Conservation (phyloP, 1,140 invertebrate genomes). For the Neuroterus valhalla region DNA sequence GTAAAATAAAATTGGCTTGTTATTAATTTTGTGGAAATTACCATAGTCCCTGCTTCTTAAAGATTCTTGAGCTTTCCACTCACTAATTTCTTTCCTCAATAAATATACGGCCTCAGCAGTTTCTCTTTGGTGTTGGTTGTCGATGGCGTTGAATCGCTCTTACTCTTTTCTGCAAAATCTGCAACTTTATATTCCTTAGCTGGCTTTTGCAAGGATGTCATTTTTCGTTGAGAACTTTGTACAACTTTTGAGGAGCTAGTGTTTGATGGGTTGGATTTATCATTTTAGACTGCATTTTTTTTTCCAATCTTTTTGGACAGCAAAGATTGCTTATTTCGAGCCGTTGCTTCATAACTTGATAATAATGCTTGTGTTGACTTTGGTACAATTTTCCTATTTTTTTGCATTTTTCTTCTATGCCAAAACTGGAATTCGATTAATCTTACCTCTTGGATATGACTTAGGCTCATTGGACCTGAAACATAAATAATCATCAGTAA, state of each 20-base stretch:
- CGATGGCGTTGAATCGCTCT: not conserved
- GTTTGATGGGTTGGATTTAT: not conserved
- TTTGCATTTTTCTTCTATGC: not conserved
- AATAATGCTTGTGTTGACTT: not conserved
- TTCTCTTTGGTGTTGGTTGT: slow-evolving; percentile 28
- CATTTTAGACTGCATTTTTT: not conserved
- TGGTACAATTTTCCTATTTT: slow-evolving; percentile 3
- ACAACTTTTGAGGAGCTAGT: not conserved
- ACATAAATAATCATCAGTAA: not conserved
- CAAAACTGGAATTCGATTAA: not conserved
- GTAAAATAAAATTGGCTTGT: not conserved
- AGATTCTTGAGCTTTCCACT: slow-evolving; percentile 43
- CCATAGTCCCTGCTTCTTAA: slow-evolving; percentile 33
- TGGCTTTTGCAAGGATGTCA: not conserved
- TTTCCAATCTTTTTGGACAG: not conserved
- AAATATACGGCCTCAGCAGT: slow-evolving; percentile 27
- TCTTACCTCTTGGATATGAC: not conserved
- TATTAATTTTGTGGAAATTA: slow-evolving; percentile 10
- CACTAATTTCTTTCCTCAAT: slow-evolving; percentile 46
- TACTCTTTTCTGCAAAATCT: slow-evolving; percentile 30
- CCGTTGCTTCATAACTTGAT: not conserved
- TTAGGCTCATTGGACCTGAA: not conserved
- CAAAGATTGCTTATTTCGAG: not conserved
- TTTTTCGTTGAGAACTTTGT: not conserved
- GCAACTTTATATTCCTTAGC: slow-evolving; percentile 6